Conservation (phyloP, 2,113 vertebrate genomes). For the Aegithalos caudatus region DNA sequence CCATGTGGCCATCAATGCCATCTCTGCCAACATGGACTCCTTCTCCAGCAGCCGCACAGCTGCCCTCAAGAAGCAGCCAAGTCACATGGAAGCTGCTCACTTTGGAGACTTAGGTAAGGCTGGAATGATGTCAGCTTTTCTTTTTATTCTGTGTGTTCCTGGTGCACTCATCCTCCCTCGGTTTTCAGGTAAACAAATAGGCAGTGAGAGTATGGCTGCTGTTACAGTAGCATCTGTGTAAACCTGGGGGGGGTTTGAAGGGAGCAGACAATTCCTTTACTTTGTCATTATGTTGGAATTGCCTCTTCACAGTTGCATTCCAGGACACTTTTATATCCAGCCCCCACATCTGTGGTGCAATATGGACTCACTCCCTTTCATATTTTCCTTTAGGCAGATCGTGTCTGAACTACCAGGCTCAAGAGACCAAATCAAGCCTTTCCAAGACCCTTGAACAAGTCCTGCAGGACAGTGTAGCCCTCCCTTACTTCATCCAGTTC, state of each 20-base stretch:
- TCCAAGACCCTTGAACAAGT: conserved; percentile 95
- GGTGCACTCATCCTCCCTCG: neutral
- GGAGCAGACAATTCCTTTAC: neutral
- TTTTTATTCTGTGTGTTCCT: fast-evolving
- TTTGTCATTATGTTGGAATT: neutral
- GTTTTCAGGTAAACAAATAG: neutral
- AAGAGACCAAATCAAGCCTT: conserved; percentile 93
- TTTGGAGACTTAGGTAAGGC: conserved; percentile 93
- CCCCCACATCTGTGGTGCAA: fast-evolving
- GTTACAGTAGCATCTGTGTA: neutral
- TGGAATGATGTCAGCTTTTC: fast-evolving
- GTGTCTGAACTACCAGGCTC: conserved; percentile 90
- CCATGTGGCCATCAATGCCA: conserved; percentile 96
- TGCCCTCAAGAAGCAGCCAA: conserved; percentile 95
- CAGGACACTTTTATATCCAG: neutral
- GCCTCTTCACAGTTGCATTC: neutral
- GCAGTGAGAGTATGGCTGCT: neutral
- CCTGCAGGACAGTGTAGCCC: conserved; percentile 84
- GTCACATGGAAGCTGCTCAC: conserved; percentile 96
- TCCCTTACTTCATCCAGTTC: conserved; percentile 92
- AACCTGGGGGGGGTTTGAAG: neutral
- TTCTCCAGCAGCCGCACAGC: conserved; percentile 94
- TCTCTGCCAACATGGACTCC: conserved; percentile 99
- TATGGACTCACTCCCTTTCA: neutral
- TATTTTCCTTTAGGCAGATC: conserved; percentile 83